Evolutionary conservation across 2,888 invertebrate species (phyloP).

Genomic region (Priocnemis perturbator): DNA sequence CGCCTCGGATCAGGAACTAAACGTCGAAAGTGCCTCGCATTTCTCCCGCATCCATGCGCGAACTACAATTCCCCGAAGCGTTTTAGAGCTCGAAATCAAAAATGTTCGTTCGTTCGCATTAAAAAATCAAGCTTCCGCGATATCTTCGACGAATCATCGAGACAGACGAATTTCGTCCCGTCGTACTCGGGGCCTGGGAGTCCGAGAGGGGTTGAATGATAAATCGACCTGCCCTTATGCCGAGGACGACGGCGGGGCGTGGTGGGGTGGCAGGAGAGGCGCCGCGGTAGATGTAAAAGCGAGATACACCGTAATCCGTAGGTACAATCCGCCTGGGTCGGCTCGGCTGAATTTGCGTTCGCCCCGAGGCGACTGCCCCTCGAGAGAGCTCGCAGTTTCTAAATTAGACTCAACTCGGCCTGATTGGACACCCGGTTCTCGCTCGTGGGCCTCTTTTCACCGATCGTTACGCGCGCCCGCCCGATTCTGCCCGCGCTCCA

Average conservation of each 20-base stretch:
- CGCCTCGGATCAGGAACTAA: too few species aligned
- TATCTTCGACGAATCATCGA: too few species aligned
- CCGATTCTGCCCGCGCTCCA: conserved; percentile 12
- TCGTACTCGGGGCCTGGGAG: background rate
- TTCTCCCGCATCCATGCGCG: too few species aligned
- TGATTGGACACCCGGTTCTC: conserved; percentile 47
- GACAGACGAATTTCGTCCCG: background rate
- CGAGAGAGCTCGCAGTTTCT: conserved; percentile 45
- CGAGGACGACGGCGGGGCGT: conserved; percentile 1
- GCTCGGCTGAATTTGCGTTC: conserved; percentile 44
- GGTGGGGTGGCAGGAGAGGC: conserved; percentile 28
- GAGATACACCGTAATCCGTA: conserved; percentile 53
- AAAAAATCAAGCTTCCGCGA: background rate
- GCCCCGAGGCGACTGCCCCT: conserved; percentile 48
- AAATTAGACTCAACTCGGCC: conserved; percentile 54
- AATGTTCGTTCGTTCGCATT: background rate
- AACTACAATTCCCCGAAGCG: too few species aligned
- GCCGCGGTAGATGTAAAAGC: conserved; percentile 17
- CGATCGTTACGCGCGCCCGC: conserved; percentile 29
- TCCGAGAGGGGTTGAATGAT: conserved; percentile 2
- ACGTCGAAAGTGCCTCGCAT: too few species aligned
- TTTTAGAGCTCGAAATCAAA: too few species aligned
- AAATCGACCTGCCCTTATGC: background rate
- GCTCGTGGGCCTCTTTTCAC: conserved; percentile 19
- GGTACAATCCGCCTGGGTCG: conserved; percentile 22